Evolutionary conservation across 2,113 vertebrate genomes (phyloP).

Genomic region (Microcebus tavaratra): DNA sequence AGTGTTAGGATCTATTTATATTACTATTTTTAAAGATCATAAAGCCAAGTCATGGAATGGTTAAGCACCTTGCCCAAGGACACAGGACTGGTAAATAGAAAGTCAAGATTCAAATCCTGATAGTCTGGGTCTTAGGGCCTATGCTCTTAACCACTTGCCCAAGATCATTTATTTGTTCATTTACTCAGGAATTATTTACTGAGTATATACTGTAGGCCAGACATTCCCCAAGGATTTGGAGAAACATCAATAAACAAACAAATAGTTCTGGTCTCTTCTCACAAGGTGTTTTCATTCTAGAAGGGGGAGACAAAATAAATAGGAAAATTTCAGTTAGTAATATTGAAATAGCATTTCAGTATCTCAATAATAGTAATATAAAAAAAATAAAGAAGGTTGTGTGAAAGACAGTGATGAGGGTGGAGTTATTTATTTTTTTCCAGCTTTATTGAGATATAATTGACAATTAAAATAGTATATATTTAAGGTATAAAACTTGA

Average conservation of each 20-base stretch:
- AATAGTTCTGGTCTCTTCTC: neutral
- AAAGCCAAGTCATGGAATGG: neutral
- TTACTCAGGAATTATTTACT: neutral
- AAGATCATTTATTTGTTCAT: neutral
- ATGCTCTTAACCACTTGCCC: neutral
- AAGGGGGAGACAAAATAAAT: neutral
- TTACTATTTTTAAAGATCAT: slow-evolving; percentile 16
- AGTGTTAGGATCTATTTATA: neutral
- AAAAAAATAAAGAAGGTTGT: neutral
- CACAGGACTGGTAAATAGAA: neutral
- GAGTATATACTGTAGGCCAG: neutral
- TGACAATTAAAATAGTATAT: neutral
- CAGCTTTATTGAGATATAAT: neutral
- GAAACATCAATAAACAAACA: neutral
- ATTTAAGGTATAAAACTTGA: neutral
- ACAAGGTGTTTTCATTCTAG: neutral
- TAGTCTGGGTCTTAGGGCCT: neutral
- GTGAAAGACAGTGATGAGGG: neutral
- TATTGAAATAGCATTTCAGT: neutral
- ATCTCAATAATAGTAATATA: neutral
- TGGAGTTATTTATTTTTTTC: neutral
- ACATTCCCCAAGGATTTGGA: neutral
- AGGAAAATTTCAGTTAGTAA: neutral
- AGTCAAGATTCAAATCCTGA: neutral
- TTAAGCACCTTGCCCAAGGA: neutral